phyloP scores from a whole-genome alignment of 2,888 invertebrate species.

The Pimpla rufipes region DNA sequence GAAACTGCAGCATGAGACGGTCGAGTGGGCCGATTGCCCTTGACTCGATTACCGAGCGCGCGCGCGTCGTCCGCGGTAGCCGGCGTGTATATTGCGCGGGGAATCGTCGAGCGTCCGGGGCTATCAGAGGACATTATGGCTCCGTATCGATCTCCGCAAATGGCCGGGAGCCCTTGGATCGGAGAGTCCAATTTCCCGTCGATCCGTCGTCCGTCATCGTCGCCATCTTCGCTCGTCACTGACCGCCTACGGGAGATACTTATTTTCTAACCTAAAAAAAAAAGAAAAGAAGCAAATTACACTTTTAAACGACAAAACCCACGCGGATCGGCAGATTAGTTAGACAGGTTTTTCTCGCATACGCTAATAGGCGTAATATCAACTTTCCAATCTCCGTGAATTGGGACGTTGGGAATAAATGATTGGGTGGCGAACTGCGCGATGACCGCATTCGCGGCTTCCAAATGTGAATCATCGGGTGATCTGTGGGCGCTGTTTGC shows the following conservation, averaged over 20 bases:
- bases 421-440: not conserved
- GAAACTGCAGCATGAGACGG: slow-evolving; percentile 67
- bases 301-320: not conserved
- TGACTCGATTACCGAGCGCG: slow-evolving; percentile 66
- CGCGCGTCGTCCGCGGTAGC: too few species aligned
- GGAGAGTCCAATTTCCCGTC: slow-evolving; percentile 31
- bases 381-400: slow-evolving; percentile 37
- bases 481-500: slow-evolving; percentile 29
- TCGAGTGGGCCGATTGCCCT: slow-evolving; percentile 69
- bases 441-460: not conserved
- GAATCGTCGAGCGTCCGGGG: slow-evolving; percentile 17
- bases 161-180: slow-evolving; percentile 48
- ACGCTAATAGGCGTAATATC: not conserved
- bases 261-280: not conserved
- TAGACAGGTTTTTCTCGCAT: slow-evolving; percentile 10
- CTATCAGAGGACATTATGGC: not conserved
- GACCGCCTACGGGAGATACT: not conserved
- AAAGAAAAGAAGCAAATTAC: too few species aligned
- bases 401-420: not conserved
- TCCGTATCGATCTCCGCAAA: slow-evolving; percentile 12
- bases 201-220: not conserved
- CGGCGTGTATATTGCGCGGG: slow-evolving; percentile 20
- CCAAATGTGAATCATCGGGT: slow-evolving; percentile 17
- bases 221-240: slow-evolving; percentile 35
- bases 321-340: slow-evolving; percentile 3